Base-by-base conservation (phyloP, 1,140 invertebrate genomes). In the Bombus confusus region DNA sequence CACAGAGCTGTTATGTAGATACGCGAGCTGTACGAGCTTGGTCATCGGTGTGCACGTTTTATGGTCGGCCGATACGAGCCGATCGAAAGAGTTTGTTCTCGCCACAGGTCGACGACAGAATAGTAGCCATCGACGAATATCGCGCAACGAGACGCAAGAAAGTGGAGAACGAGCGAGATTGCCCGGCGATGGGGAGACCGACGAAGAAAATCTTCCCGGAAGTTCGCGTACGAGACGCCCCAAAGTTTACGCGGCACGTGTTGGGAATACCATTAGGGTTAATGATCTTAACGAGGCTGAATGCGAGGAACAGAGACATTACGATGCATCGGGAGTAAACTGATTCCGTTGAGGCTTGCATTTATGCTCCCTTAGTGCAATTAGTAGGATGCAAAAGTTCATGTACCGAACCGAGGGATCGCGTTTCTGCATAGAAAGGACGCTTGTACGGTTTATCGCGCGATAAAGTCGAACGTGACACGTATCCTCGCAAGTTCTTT, bases 61-160 rank as follows among this genome's bases (percentile, higher is more conserved):
- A 88, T 85, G 73, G 85, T 68, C 80, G 86, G 66, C 77, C 89
- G 83, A 90, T 92, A 91, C 86, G 85, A 87, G 91, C 87, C 88
- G 77, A 90, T 86, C 64, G 69, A 39, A 72, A 39, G 68, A 39
- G 39, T 72, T 72, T 22, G 3, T 25, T 71, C 47, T 52, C 12
- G 12, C 74, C 52, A 64, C 39, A 66, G 81, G 86, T 88, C 84
- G 90, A 84, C 34, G 41, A 39, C 25, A 22, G 22, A 15, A 22
- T 52, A 52, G 47, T 52, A 52, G 47, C n/a, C 5, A 31, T 31
- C 62, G 59, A 64, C 13, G 68, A 41, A 41, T 13, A 8, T 68
- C 75, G 64, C 12, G 13, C 3, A 9, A 34, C 62, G 62, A 15
- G 73, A 83, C 34, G n/a, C n/a, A 28, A 57, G 81, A 62, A 69